Evolutionary conservation across 2,888 invertebrate species (phyloP).

Genomic region (Pristionchus arcanus): DNA sequence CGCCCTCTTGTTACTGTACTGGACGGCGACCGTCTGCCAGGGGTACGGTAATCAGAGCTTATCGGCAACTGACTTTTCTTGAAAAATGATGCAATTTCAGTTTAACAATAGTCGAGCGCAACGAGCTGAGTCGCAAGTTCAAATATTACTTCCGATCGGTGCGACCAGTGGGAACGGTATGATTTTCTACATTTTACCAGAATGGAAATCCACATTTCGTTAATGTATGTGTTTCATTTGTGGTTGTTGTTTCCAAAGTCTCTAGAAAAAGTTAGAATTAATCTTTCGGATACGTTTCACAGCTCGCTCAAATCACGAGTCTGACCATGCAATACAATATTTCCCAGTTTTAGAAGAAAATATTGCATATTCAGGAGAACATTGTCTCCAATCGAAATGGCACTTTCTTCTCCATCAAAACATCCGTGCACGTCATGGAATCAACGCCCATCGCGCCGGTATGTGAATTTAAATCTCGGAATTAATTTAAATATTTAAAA

Average conservation of each 20-base stretch:
- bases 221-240: neutral
- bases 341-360: too few relatives aligned
- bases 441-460: slow-evolving; percentile 32
- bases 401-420: slow-evolving; percentile 67
- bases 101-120: slow-evolving; percentile 70
- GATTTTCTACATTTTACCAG: neutral
- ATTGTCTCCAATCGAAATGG: slow-evolving; percentile 61
- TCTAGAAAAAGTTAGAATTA: neutral
- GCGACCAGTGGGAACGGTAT: slow-evolving; percentile 67
- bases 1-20: slow-evolving; percentile 31
- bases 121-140: slow-evolving; percentile 75
- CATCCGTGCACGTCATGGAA: slow-evolving; percentile 61
- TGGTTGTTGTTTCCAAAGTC: too few relatives aligned
- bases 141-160: slow-evolving; percentile 76
- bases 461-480: neutral
- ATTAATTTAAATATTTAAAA: neutral
- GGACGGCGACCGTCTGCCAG: neutral
- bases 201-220: neutral
- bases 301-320: neutral
- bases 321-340: too few relatives aligned
- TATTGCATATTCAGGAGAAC: slow-evolving; percentile 14
- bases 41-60: neutral
- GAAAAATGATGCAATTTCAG: slow-evolving; percentile 59
- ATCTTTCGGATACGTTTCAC: neutral
- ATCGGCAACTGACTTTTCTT: neutral